Evolutionary conservation across 2,797 vertebrate species (phyloP).

Genomic region (Hipposideros larvatus): DNA sequence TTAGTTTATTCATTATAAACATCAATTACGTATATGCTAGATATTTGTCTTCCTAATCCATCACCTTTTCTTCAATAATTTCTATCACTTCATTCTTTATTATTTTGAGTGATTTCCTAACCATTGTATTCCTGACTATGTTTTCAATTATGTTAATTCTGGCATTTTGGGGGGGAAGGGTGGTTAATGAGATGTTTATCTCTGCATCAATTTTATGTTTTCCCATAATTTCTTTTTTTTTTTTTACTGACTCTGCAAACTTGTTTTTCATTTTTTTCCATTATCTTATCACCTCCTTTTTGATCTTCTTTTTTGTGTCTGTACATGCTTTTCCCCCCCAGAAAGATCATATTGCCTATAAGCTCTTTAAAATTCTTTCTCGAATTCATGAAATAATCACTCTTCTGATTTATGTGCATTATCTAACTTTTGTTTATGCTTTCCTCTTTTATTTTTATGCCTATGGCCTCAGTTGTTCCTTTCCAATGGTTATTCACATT

Average conservation of each 20-base stretch:
- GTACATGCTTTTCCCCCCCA: background rate
- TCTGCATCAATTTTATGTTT: background rate
- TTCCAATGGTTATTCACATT: background rate
- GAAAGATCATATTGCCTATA: background rate
- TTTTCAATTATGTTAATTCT: background rate
- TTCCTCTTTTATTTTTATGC: background rate
- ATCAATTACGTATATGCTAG: background rate
- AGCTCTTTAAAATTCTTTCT: background rate
- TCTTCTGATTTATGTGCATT: background rate
- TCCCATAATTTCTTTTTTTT: background rate
- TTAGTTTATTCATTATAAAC: background rate
- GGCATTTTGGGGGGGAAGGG: background rate
- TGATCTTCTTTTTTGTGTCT: background rate
- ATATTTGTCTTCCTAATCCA: background rate
- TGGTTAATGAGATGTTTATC: background rate
- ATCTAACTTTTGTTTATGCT: background rate
- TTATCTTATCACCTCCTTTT: background rate
- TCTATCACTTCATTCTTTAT: background rate
- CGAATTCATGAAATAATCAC: background rate
- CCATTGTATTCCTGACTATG: background rate
- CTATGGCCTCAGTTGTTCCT: background rate
- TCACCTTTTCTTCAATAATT: conserved; percentile 3
- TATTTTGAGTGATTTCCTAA: background rate
- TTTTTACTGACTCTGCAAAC: background rate
- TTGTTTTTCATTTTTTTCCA: background rate